These are phyloP conservation scores for Drosophila atroscutellata DNA, from an alignment of 2,888 invertebrate genomes.

Conservation along the genomic window DNA sequence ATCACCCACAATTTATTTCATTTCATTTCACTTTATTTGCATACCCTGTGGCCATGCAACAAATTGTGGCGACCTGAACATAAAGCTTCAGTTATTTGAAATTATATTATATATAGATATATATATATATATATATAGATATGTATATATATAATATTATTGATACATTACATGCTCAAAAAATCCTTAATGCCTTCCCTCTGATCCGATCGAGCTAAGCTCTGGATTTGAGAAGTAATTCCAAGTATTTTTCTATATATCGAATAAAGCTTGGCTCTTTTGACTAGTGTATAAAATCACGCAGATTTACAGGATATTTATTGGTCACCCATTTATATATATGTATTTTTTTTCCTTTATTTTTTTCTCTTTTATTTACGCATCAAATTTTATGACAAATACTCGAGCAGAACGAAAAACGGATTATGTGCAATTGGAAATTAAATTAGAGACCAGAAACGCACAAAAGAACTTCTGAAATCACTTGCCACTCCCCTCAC, in stretches of 20 bases:
- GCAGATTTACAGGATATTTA: slow-evolving; percentile 6
- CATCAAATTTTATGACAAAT: slow-evolving; percentile 78
- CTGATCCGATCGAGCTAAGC: not conserved
- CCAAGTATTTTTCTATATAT: accelerated
- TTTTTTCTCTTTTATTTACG: slow-evolving; percentile 60
- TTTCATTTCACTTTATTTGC: slow-evolving; percentile 24
- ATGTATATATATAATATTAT: too few relatives aligned
- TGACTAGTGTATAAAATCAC: not conserved
- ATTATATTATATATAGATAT: too few relatives aligned
- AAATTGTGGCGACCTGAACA: not conserved
- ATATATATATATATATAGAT: too few relatives aligned
- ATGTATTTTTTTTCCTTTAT: not conserved
- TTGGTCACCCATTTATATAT: slow-evolving; percentile 8
- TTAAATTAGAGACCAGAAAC: slow-evolving; percentile 67
- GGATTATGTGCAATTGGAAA: slow-evolving; percentile 79
- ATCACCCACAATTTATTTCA: slow-evolving; percentile 38
- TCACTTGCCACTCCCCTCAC: not conserved
- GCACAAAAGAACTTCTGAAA: slow-evolving; percentile 40
- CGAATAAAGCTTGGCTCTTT: not conserved
- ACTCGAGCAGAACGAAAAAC: slow-evolving; percentile 44
- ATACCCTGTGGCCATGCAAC: not conserved
- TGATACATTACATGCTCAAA: not conserved
- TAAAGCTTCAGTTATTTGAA: not conserved
- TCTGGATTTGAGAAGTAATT: accelerated
- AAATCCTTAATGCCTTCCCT: not conserved